These are phyloP conservation scores for Notodonta dromedarius DNA, from an alignment of 2,888 invertebrate species.

Conservation along the genomic window DNA sequence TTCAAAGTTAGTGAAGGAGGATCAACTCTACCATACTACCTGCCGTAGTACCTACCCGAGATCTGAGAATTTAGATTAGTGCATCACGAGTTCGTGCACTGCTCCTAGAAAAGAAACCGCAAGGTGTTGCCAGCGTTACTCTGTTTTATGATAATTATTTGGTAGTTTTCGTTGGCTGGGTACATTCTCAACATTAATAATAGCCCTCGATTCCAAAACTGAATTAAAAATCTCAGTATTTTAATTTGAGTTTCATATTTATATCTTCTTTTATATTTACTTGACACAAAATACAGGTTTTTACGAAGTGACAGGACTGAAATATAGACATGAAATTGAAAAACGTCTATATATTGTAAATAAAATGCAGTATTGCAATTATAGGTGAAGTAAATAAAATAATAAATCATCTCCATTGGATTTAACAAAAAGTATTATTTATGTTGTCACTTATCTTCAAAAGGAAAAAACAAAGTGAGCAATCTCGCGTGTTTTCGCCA, in stretches of 20 bases:
- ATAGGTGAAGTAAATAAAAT: too few relatives aligned
- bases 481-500: background rate
- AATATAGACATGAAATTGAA: too few relatives aligned
- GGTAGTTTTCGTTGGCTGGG: background rate
- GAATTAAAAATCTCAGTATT: too few relatives aligned
- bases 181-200: too few relatives aligned
- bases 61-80: constrained; percentile 73
- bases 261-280: too few relatives aligned
- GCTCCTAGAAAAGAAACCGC: constrained; percentile 36
- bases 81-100: constrained; percentile 57
- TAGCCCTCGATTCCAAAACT: too few relatives aligned
- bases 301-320: too few relatives aligned
- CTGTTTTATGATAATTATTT: background rate
- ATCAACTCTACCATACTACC: constrained; percentile 56
- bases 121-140: constrained; percentile 7
- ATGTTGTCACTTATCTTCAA: background rate
- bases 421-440: background rate
- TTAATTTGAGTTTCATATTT: too few relatives aligned
- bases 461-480: background rate
- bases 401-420: too few relatives aligned
- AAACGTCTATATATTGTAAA: too few relatives aligned
- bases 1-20: background rate
- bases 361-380: too few relatives aligned
- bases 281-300: too few relatives aligned
- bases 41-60: constrained; percentile 56